Evolutionary conservation across 2,888 invertebrate genomes (phyloP).

Genomic region (Caenorhabditis zanzibari): DNA sequence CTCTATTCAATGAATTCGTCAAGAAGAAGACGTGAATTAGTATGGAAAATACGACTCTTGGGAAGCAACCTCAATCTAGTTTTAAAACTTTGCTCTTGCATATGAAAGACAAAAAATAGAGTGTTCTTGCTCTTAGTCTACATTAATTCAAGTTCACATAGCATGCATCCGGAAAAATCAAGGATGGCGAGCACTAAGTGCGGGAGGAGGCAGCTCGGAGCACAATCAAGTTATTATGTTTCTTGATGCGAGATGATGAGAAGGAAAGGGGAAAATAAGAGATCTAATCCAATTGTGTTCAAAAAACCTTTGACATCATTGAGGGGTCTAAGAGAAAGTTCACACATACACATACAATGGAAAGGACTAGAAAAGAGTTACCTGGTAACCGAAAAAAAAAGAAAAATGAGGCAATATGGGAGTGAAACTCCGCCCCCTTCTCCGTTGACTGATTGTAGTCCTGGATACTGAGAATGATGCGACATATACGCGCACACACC

Average conservation of each 20-base stretch:
- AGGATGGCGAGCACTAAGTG: conserved; percentile 18
- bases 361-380: background rate
- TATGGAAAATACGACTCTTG: background rate
- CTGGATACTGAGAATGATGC: conserved; percentile 56
- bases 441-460: conserved; percentile 46
- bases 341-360: background rate
- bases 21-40: background rate
- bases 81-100: background rate
- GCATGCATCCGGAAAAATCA: background rate
- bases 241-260: conserved; percentile 50
- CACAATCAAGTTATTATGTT: conserved; percentile 51
- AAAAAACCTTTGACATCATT: conserved; percentile 33
- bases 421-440: conserved; percentile 25
- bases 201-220: background rate
- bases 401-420: background rate
- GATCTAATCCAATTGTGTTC: conserved; percentile 44
- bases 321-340: background rate
- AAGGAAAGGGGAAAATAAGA: background rate
- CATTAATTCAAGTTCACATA: conserved; percentile 4
- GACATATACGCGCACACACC: conserved; percentile 40
- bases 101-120: background rate
- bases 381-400: background rate
- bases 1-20: background rate
- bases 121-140: conserved; percentile 1
- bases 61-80: too few species aligned